Evolutionary conservation across 2,888 invertebrate species (phyloP).

Genomic region (Leuctra nigra): DNA sequence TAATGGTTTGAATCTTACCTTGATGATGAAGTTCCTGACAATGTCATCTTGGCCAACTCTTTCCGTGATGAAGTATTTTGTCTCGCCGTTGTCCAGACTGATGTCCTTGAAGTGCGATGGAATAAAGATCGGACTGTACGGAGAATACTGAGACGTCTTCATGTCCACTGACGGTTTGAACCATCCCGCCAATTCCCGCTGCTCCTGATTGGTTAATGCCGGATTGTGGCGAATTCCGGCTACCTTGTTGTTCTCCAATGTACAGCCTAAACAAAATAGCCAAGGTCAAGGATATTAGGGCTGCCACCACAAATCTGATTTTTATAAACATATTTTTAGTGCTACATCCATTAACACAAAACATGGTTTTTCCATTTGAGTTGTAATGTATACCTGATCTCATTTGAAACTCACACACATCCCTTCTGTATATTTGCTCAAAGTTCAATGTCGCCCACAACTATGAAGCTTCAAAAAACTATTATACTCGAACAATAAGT

Average conservation of each 20-base stretch:
- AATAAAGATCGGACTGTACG: constrained; percentile 65
- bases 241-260: constrained; percentile 73
- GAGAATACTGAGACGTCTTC: constrained; percentile 55
- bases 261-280: constrained; percentile 48
- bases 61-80: constrained; percentile 73
- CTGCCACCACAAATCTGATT: no score
- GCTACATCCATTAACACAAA: no score
- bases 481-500: no score
- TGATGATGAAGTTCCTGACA: constrained; percentile 36
- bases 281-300: neutral
- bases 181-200: constrained; percentile 91
- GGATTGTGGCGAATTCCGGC: constrained; percentile 93
- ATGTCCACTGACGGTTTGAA: constrained; percentile 63
- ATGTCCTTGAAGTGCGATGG: constrained; percentile 56
- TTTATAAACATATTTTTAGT: no score
- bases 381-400: no score
- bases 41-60: constrained; percentile 49
- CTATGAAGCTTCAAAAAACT: no score
- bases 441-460: no score
- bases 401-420: no score
- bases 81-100: constrained; percentile 62
- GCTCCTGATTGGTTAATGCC: constrained; percentile 71
- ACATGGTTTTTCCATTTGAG: no score
- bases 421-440: no score
- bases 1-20: no score